A percentile compares a stretch with the other conserved stretches of the same genome.
These are phyloP conservation scores for Hypanus sabinus DNA, from an alignment of 2,113 vertebrate species.

Conservation along the genomic window DNA sequence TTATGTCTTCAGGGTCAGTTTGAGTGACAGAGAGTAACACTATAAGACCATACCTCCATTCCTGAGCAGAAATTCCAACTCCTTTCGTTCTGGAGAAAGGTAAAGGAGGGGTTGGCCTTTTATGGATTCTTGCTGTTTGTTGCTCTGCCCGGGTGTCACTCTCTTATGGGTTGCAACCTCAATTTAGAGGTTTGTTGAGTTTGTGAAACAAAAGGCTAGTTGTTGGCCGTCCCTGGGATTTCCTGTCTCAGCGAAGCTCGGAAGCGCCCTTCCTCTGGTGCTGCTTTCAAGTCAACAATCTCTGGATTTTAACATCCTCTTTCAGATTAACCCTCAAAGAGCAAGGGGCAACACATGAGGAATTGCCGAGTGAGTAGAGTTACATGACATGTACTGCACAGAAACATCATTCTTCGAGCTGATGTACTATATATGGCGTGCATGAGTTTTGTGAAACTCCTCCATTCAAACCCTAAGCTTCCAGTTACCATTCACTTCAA, in stretches of 20 bases:
- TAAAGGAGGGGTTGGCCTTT: not conserved
- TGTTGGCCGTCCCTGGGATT: not conserved
- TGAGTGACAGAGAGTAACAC: not conserved
- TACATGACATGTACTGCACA: not conserved
- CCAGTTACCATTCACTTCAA: too few relatives aligned
- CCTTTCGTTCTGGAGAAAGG: not conserved
- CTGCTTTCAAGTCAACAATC: slow-evolving; percentile 20
- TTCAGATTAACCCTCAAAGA: slow-evolving; percentile 8
- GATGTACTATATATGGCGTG: too few relatives aligned
- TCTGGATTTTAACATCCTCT: slow-evolving; percentile 16
- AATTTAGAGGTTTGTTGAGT: not conserved
- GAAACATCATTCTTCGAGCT: not conserved
- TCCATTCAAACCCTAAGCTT: too few relatives aligned
- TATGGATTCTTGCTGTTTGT: not conserved
- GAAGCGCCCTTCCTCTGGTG: slow-evolving; percentile 13
- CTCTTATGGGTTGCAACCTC: not conserved
- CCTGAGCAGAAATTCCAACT: not conserved
- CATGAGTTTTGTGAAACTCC: too few relatives aligned
- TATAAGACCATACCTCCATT: not conserved
- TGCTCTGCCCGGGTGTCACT: not conserved
- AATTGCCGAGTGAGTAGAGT: not conserved
- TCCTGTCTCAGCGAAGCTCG: not conserved
- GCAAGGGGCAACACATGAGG: not conserved
- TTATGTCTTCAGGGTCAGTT: not conserved
- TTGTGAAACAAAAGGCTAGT: not conserved